phyloP scores from a whole-genome alignment of 2,888 invertebrate species.

The Cistogaster globosa region DNA sequence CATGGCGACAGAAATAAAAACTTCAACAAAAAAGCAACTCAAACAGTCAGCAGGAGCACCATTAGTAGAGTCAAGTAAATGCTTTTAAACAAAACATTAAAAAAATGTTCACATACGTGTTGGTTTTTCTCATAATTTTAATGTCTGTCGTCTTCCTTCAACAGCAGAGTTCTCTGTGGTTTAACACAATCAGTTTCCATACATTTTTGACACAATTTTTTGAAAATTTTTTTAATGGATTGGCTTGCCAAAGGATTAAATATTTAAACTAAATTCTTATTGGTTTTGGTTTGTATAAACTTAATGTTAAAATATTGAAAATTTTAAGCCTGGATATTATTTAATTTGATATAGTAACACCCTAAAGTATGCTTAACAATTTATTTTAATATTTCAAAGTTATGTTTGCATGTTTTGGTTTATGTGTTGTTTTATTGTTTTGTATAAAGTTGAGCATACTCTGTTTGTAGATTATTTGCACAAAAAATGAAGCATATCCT shows the following conservation, averaged over 20 bases:
- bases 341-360: neutral
- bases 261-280: constrained; percentile 18
- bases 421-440: no score
- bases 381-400: constrained; percentile 7
- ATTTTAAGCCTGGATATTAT: no score
- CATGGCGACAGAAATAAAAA: constrained; percentile 55
- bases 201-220: constrained; percentile 8
- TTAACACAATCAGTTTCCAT: constrained; percentile 36
- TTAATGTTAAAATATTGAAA: constrained; percentile 4
- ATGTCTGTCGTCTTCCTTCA: constrained; percentile 49
- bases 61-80: constrained; percentile 20
- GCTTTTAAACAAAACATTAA: constrained; percentile 37
- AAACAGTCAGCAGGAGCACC: constrained; percentile 21
- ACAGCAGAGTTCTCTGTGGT: constrained; percentile 58
- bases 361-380: constrained; percentile 43
- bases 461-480: no score
- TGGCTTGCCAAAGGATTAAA: neutral
- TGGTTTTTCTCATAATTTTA: constrained; percentile 58
- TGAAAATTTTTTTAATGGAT: neutral
- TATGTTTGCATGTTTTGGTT: no score
- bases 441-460: no score
- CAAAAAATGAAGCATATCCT: no score
- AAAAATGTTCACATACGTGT: constrained; percentile 54
- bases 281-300: neutral
- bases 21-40: constrained; percentile 32